Percentiles rank a stretch among this genome's conserved stretches.
Conservation (phyloP, 2,888 invertebrate genomes). For the Eudasyphora cyanicolor region DNA sequence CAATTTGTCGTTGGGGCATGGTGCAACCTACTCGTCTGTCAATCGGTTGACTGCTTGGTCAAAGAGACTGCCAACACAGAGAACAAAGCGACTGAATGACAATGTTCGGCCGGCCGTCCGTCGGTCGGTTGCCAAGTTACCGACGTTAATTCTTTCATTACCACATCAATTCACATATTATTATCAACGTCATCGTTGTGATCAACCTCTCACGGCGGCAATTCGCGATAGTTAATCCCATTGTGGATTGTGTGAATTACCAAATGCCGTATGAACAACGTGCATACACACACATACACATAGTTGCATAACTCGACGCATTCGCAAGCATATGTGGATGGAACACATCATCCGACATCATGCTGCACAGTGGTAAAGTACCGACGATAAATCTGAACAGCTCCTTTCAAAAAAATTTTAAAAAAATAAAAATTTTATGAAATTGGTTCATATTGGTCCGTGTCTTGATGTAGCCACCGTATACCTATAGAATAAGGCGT, state of each 20-base stretch:
- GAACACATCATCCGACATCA: background rate
- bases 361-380: background rate
- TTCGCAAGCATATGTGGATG: background rate
- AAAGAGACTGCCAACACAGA: background rate
- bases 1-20: conserved; percentile 36
- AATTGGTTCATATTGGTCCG: too few species aligned
- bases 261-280: conserved; percentile 44
- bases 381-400: too few species aligned
- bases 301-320: background rate
- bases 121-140: background rate
- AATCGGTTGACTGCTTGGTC: background rate
- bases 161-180: conserved; percentile 65
- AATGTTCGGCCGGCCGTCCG: background rate
- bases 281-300: background rate
- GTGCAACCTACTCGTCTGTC: background rate
- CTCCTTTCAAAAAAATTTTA: too few species aligned
- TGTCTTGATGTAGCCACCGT: too few species aligned
- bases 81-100: background rate
- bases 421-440: too few species aligned
- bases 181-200: conserved; percentile 61
- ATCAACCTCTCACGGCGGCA: conserved; percentile 57
- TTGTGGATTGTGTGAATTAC: conserved; percentile 65
- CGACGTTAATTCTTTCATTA: conserved; percentile 61
- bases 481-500: too few species aligned
- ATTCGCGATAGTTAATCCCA: conserved; percentile 62